Evolutionary conservation across 2,888 invertebrate species (phyloP), one percentile per base, ranked within the genome.

Genomic region (Corbicula japonica): DNA sequence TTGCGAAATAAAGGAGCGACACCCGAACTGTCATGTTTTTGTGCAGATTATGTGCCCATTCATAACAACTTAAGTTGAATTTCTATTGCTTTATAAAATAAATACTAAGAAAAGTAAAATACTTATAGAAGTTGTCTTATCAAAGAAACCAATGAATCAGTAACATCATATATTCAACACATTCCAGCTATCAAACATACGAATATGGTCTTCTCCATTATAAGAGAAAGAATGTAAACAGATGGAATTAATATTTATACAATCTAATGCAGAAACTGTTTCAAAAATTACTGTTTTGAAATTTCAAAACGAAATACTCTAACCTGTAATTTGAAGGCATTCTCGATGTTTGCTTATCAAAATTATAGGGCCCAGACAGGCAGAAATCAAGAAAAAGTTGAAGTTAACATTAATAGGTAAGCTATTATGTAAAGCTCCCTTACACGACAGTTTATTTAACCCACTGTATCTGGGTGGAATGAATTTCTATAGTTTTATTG

Each of bases 211-310:
- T 6, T 21, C 54, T 38, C n/a, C 41, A 41, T 72, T 63, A 21
- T 23, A 56, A 58, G 21, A 28, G 1, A 8, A 15, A 28, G 50
- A 63, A n/a, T 56, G 48, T 38, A 72, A 72, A 72, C 62, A 72
- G 63, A 58, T 48, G 56, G 58, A 44, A 63, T 72, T 65, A 65
- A 72, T 72, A 72, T 72, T 65, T 72, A 63, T 54, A 65, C 56
- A 63, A 63, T 72, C 54, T 56, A 12, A 63, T 46, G 30, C 56
- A 38, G 48, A 56, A 56, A 44, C 35, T 34, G 56, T 65, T 48
- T 69, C 35, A 44, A 44, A 63, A 72, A 63, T 54, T 56, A 65
- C 60, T 68, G 61, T 74, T 68, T 38, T 68, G 66, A 50, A 50
- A 21, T 46, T 56, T 72, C 56, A 63, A 72, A 63, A 52, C 52